These are phyloP conservation scores for Rutilus rutilus DNA, from an alignment of 2,113 vertebrate genomes.

Conservation along the genomic window DNA sequence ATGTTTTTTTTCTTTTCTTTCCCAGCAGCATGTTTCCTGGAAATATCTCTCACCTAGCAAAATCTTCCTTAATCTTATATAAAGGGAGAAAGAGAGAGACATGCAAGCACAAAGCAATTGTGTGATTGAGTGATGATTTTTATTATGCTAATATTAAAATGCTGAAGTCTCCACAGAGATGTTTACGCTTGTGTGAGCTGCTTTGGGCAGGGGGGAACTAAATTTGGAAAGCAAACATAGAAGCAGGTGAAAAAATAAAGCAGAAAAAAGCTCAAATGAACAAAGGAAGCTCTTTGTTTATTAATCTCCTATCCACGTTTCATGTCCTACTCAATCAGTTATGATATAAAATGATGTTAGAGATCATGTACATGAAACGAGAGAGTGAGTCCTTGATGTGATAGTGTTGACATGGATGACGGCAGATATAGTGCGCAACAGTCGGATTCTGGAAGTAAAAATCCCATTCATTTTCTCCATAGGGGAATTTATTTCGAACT, in stretches of 20 bases:
- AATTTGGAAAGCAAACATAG: slow-evolving; percentile 24
- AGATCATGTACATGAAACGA: neutral
- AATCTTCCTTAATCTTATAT: slow-evolving; percentile 7
- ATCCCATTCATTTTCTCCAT: neutral
- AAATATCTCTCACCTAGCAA: neutral
- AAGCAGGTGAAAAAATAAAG: slow-evolving; percentile 16
- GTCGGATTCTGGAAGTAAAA: neutral
- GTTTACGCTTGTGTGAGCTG: slow-evolving; percentile 60
- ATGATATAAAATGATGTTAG: neutral
- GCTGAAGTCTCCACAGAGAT: slow-evolving; percentile 58
- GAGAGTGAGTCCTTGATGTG: too few relatives aligned
- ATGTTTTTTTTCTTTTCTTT: neutral
- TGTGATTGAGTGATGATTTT: neutral
- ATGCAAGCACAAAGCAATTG: slow-evolving; percentile 29
- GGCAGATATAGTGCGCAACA: neutral
- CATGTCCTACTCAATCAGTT: neutral
- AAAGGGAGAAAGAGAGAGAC: slow-evolving; percentile 60
- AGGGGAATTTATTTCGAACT: neutral
- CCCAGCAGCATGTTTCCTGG: slow-evolving; percentile 18
- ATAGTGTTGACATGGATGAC: neutral
- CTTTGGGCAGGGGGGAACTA: slow-evolving; percentile 32
- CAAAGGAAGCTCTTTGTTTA: slow-evolving; percentile 11
- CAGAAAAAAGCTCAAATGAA: neutral
- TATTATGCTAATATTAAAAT: slow-evolving; percentile 53
- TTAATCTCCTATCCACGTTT: neutral